phyloP scores from a whole-genome alignment of 2,797 vertebrate species.

The Poecilia picta region DNA sequence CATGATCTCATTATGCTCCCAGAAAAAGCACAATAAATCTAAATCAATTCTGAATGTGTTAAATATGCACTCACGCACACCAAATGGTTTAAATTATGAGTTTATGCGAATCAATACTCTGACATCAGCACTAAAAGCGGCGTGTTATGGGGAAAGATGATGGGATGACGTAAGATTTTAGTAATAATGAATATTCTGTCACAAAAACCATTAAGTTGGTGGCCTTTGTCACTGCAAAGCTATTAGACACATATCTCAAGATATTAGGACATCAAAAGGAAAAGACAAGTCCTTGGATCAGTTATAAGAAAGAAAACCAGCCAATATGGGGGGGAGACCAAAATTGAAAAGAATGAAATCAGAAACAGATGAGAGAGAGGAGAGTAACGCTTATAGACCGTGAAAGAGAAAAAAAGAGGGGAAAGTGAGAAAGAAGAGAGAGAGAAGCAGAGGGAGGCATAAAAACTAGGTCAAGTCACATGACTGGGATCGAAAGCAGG shows the following conservation, averaged over 20 bases:
- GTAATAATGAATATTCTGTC: constrained; percentile 12
- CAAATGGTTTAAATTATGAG: constrained; percentile 5
- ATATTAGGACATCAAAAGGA: constrained; percentile 30
- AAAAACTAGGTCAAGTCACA: constrained; percentile 83
- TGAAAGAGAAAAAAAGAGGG: constrained; percentile 35
- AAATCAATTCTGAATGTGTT: neutral
- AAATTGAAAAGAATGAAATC: constrained; percentile 24
- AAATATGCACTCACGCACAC: neutral
- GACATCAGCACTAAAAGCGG: constrained; percentile 1
- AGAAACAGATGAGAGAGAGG: constrained; percentile 13
- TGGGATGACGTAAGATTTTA: constrained; percentile 24
- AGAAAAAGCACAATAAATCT: constrained; percentile 1
- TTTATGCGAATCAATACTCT: constrained; percentile 11
- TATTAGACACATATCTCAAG: constrained; percentile 10
- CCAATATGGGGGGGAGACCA: constrained; percentile 20
- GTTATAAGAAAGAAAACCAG: constrained; percentile 31
- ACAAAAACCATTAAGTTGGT: neutral
- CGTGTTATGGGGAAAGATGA: neutral
- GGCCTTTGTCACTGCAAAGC: neutral
- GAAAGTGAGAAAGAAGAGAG: constrained; percentile 43
- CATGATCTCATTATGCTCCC: neutral
- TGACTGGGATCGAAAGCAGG: constrained; percentile 79
- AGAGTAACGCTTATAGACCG: constrained; percentile 20
- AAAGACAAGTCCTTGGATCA: constrained; percentile 35
- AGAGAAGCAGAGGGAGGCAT: constrained; percentile 54